phyloP scores from a whole-genome alignment of 2,113 vertebrate species.

The Festucalex cinctus region DNA sequence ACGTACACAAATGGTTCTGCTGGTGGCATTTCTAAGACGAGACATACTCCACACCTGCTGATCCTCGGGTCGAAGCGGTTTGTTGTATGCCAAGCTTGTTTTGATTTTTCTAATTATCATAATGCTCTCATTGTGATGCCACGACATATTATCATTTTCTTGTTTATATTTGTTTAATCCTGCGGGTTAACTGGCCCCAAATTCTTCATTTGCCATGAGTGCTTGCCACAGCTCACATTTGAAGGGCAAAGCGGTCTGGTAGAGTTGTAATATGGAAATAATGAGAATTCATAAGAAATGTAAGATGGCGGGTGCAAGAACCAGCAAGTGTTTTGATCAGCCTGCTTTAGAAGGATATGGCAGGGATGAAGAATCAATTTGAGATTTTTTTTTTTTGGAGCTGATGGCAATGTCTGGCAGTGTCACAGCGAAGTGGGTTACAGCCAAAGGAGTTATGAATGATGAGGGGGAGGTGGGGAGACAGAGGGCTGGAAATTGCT shows the following conservation, averaged over 20 bases:
- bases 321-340: conserved; percentile 31
- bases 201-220: conserved; percentile 19
- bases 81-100: conserved; percentile 54
- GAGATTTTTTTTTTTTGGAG: conserved; percentile 42
- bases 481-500: conserved; percentile 33
- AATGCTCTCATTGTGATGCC: conserved; percentile 49
- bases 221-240: background rate
- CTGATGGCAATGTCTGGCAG: conserved; percentile 46
- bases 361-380: conserved; percentile 56
- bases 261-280: conserved; percentile 1
- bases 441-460: conserved; percentile 54
- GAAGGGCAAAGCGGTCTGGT: background rate
- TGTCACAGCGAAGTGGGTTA: conserved; percentile 38
- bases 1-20: too few relatives aligned
- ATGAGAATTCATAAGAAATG: background rate
- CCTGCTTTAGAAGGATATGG: conserved; percentile 40
- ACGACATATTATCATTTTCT: conserved; percentile 32
- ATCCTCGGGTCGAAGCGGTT: conserved; percentile 51
- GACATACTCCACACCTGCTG: conserved; percentile 56
- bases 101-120: conserved; percentile 59
- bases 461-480: conserved; percentile 26
- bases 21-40: conserved; percentile 25
- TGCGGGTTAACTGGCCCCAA: conserved; percentile 10
- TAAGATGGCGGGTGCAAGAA: conserved; percentile 19
- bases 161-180: conserved; percentile 41